phyloP scores from a whole-genome alignment of 2,797 vertebrate species.

The Ambastaia sidthimunki region DNA sequence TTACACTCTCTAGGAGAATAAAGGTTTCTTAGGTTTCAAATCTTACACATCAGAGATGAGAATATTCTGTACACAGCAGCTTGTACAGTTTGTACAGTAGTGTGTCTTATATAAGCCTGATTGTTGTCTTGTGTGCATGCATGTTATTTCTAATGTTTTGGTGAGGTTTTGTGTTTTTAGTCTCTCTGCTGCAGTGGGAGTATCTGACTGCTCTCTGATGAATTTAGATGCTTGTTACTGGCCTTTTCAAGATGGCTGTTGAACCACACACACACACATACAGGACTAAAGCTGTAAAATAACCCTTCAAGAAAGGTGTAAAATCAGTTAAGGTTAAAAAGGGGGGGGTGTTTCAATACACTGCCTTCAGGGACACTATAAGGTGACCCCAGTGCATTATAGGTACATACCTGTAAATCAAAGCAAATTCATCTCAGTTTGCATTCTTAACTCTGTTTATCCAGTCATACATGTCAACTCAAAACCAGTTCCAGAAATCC shows the following conservation, averaged over 20 bases:
- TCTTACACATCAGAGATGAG: slow-evolving; percentile 35
- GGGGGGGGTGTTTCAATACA: not conserved
- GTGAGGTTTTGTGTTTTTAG: not conserved
- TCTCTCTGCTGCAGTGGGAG: slow-evolving; percentile 17
- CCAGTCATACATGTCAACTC: slow-evolving; percentile 10
- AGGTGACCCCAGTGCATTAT: slow-evolving; percentile 15
- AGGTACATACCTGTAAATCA: slow-evolving; percentile 28
- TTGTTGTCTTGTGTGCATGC: not conserved
- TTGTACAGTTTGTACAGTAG: not conserved
- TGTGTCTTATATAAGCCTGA: not conserved
- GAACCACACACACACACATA: not conserved
- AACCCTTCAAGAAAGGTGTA: not conserved
- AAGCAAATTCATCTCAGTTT: not conserved
- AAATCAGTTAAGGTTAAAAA: slow-evolving; percentile 1
- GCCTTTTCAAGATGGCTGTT: slow-evolving; percentile 29
- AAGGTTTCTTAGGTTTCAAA: slow-evolving; percentile 49
- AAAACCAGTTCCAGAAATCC: slow-evolving; percentile 10
- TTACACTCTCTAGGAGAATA: slow-evolving; percentile 49
- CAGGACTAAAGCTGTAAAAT: not conserved
- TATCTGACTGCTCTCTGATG: slow-evolving; percentile 24
- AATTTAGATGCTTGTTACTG: slow-evolving; percentile 9
- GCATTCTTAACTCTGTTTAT: not conserved
- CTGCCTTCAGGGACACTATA: not conserved
- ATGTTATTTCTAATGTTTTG: not conserved
- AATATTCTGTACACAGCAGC: slow-evolving; percentile 10